Evolutionary conservation across 2,113 vertebrate genomes (phyloP).

Genomic region (Austrofundulus limnaeus): DNA sequence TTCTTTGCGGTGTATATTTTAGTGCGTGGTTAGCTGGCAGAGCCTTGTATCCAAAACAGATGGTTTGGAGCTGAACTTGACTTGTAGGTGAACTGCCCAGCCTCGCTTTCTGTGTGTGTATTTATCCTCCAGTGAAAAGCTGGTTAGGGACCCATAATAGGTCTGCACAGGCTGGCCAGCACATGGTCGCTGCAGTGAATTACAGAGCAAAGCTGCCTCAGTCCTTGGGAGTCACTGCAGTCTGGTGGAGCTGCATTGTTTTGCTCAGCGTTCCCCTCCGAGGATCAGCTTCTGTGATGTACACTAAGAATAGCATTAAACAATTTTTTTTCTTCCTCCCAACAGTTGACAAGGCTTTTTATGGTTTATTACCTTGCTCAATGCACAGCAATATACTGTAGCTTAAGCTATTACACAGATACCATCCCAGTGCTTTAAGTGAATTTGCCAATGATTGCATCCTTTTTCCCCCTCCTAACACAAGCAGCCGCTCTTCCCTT

Average conservation of each 20-base stretch:
- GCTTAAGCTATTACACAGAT: conserved; percentile 60
- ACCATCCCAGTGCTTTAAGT: conserved; percentile 41
- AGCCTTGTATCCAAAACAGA: conserved; percentile 42
- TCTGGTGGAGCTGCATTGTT: conserved; percentile 57
- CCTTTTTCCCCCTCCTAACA: conserved; percentile 31
- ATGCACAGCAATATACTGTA: conserved; percentile 53
- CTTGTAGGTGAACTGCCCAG: conserved; percentile 60
- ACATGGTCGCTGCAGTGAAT: conserved; percentile 67
- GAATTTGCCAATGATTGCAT: conserved; percentile 68
- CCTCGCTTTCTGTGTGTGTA: conserved; percentile 47
- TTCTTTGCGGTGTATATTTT: conserved; percentile 46
- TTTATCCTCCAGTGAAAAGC: conserved; percentile 63
- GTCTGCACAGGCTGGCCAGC: conserved; percentile 54
- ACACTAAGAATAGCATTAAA: conserved; percentile 65
- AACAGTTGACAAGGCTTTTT: conserved; percentile 46
- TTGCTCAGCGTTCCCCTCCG: conserved; percentile 44
- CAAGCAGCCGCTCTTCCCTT: conserved; percentile 43
- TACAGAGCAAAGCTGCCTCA: conserved; percentile 67
- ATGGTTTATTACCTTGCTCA: conserved; percentile 64
- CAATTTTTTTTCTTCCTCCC: conserved; percentile 39
- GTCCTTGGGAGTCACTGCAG: conserved; percentile 57
- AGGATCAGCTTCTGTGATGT: conserved; percentile 54
- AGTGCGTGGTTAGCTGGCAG: conserved; percentile 41
- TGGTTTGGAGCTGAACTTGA: conserved; percentile 57
- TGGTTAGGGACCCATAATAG: conserved; percentile 68